phyloP scores from a whole-genome alignment of 2,888 invertebrate species.

The Ophion obscuratus region DNA sequence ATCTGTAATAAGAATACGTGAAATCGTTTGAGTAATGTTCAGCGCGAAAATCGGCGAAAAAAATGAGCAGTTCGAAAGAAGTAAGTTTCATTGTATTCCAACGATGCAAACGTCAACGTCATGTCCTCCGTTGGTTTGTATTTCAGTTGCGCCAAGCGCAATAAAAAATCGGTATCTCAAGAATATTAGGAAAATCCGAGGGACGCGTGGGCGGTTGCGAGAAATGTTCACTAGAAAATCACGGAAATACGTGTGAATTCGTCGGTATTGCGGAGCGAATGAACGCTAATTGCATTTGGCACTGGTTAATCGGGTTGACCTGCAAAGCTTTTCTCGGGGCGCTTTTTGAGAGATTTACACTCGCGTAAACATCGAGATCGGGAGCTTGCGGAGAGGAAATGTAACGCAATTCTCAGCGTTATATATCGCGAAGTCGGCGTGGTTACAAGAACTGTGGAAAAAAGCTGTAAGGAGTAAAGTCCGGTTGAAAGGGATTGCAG shows the following conservation, averaged over 20 bases:
- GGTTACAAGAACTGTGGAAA: not conserved
- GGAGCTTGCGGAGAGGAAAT: not conserved
- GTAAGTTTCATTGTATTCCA: too few species aligned
- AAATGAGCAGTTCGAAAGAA: too few species aligned
- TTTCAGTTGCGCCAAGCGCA: too few species aligned
- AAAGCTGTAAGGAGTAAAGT: not conserved
- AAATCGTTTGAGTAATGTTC: too few species aligned
- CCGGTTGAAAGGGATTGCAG: not conserved
- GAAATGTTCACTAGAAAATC: constrained; percentile 36
- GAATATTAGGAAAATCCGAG: not conserved
- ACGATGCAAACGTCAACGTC: too few species aligned
- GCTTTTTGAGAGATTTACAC: not conserved
- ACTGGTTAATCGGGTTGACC: constrained; percentile 55
- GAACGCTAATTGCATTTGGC: constrained; percentile 48
- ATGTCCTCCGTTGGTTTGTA: too few species aligned
- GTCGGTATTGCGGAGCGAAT: constrained; percentile 4
- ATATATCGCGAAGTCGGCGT: not conserved
- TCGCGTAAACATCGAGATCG: not conserved
- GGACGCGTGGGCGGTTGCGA: not conserved
- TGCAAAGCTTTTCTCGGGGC: constrained; percentile 49
- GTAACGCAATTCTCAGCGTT: not conserved
- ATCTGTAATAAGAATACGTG: too few species aligned
- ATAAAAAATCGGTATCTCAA: too few species aligned
- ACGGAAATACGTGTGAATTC: constrained; percentile 57
- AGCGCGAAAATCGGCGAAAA: too few species aligned